Evolutionary conservation across 1,140 invertebrate species (phyloP).

Genomic region (Lordiphosa clarofinis): DNA sequence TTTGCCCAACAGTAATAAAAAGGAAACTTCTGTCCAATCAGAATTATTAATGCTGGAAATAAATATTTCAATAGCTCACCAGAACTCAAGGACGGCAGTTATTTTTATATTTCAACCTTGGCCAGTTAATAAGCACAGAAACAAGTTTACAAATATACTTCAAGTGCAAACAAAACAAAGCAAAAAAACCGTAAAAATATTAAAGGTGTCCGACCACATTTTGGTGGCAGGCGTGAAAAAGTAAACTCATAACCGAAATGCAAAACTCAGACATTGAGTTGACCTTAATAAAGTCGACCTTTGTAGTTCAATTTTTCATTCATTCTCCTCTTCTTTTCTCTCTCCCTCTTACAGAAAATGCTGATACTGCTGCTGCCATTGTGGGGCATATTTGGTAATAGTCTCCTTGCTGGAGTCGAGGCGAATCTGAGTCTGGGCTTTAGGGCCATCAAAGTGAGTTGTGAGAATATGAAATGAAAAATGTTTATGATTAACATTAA

Average conservation of each 20-base stretch:
- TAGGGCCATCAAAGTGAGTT: slow-evolving; percentile 76
- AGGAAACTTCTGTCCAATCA: too few species aligned
- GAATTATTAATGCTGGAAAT: too few species aligned
- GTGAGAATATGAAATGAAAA: slow-evolving; percentile 18
- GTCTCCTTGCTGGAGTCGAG: slow-evolving; percentile 65
- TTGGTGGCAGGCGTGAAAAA: slow-evolving; percentile 43
- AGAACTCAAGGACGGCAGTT: too few species aligned
- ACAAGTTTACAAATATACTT: neutral
- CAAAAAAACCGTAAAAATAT: slow-evolving; percentile 39
- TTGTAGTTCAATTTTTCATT: slow-evolving; percentile 21
- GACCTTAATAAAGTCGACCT: slow-evolving; percentile 75
- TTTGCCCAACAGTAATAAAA: too few species aligned
- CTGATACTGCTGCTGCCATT: slow-evolving; percentile 76
- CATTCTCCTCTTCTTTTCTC: slow-evolving; percentile 14
- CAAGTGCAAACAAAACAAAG: slow-evolving; percentile 2
- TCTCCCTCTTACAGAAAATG: slow-evolving; percentile 65
- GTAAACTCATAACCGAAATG: slow-evolving; percentile 36
- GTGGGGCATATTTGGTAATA: slow-evolving; percentile 67
- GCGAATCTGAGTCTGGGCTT: slow-evolving; percentile 72
- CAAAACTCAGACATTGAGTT: slow-evolving; percentile 69
- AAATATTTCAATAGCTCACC: too few species aligned
- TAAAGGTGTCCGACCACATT: slow-evolving; percentile 31
- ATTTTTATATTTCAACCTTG: too few species aligned
- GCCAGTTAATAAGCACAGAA: too few species aligned
- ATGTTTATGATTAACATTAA: slow-evolving; percentile 57